phyloP scores from a whole-genome alignment of 1,140 invertebrate species.

The Gryon sp. region DNA sequence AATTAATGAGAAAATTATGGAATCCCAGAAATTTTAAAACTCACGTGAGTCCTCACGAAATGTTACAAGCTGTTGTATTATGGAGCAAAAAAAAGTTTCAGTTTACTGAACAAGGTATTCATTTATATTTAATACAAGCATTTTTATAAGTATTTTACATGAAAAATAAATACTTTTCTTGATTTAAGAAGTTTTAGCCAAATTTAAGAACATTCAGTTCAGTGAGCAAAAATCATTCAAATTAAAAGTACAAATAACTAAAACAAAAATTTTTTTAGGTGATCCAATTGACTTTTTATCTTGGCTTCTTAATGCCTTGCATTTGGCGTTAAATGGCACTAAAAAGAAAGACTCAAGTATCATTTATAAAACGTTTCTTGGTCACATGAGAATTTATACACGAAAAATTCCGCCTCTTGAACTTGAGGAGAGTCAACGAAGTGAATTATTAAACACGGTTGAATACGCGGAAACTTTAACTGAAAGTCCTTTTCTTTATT shows the following conservation, averaged over 20 bases:
- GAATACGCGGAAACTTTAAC: slow-evolving; percentile 94
- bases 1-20: slow-evolving; percentile 98
- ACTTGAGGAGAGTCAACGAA: slow-evolving; percentile 92
- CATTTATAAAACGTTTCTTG: slow-evolving; percentile 96
- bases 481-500: slow-evolving; percentile 95
- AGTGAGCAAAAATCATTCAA: too few species aligned
- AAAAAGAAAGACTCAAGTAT: slow-evolving; percentile 93
- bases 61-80: slow-evolving; percentile 99
- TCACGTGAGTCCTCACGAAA: slow-evolving; percentile 99
- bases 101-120: slow-evolving; percentile 96
- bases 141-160: too few species aligned
- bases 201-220: too few species aligned
- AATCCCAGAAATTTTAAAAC: slow-evolving; percentile 99
- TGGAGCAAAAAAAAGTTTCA: slow-evolving; percentile 99
- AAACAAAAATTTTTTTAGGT: slow-evolving; percentile 80
- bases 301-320: slow-evolving; percentile 97
- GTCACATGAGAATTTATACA: slow-evolving; percentile 96
- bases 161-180: too few species aligned
- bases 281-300: slow-evolving; percentile 98
- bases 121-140: too few species aligned
- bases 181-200: too few species aligned
- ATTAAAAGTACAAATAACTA: not conserved
- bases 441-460: slow-evolving; percentile 87
- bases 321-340: slow-evolving; percentile 92
- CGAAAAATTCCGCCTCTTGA: slow-evolving; percentile 96